Percentiles rank a stretch among this genome's conserved stretches.
phyloP scores from a whole-genome alignment of 1,140 invertebrate species.

The Trichonephila inaurata region DNA sequence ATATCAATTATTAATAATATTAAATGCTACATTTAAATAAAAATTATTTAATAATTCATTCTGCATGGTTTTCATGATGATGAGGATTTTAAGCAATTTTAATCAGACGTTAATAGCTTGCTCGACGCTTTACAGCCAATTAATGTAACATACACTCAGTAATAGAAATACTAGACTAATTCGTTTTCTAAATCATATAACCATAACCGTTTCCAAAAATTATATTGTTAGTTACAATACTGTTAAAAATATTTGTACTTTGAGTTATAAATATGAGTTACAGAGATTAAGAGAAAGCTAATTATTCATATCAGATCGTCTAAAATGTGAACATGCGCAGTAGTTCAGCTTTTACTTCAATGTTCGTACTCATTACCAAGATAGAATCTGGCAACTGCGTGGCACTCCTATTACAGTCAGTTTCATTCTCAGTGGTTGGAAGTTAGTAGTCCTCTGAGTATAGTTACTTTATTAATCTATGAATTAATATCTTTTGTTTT shows the following conservation, averaged over 20 bases:
- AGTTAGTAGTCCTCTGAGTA: neutral
- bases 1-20: no score
- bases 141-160: neutral
- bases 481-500: neutral
- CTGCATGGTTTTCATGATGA: no score
- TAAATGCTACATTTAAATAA: no score
- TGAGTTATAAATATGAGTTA: neutral
- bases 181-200: neutral
- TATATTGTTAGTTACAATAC: no score
- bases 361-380: neutral
- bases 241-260: neutral
- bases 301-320: neutral
- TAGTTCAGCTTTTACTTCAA: neutral
- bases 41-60: no score
- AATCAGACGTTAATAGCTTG: neutral
- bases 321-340: neutral
- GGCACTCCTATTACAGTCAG: neutral
- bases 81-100: neutral
- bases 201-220: no score
- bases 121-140: neutral
- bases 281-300: neutral
- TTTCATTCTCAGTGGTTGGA: no score
- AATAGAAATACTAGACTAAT: neutral
- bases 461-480: neutral
- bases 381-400: slow-evolving; percentile 3